These are phyloP conservation scores for Petrocephalus zakoni DNA, from an alignment of 2,113 vertebrate species.

Conservation along the genomic window DNA sequence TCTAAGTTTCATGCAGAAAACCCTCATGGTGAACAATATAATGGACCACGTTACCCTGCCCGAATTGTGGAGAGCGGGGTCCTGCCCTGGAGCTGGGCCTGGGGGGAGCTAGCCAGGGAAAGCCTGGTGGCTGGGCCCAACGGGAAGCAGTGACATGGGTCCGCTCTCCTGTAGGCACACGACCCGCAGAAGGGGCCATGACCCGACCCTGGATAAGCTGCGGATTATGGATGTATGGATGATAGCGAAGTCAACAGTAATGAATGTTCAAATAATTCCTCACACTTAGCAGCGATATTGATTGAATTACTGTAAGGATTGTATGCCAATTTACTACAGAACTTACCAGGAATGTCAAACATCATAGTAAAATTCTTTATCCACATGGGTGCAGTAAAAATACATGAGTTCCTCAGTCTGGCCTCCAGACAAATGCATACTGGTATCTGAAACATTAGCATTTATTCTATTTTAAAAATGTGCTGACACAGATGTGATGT, in stretches of 20 bases:
- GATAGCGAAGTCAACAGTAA: neutral
- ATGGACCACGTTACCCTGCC: no score
- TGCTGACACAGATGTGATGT: neutral
- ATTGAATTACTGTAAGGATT: neutral
- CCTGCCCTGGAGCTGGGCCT: no score
- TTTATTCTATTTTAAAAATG: neutral
- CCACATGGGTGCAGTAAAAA: neutral
- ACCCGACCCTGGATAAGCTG: no score
- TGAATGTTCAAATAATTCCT: neutral
- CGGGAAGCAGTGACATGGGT: no score
- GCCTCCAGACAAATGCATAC: neutral
- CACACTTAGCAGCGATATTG: neutral
- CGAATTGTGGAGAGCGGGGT: no score
- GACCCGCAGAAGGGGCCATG: no score
- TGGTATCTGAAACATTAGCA: neutral
- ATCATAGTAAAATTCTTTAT: neutral
- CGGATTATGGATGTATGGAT: no score
- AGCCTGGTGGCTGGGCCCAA: no score
- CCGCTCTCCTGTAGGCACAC: no score
- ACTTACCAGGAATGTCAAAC: neutral
- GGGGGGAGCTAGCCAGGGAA: no score
- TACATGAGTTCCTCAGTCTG: neutral
- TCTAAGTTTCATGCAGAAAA: no score
- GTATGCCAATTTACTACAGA: neutral
- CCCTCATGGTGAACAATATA: no score